A percentile compares a stretch with the other conserved stretches of the same genome.
Evolutionary conservation across 2,888 invertebrate genomes (phyloP).

Genomic region (Teinopalpus imperialis): DNA sequence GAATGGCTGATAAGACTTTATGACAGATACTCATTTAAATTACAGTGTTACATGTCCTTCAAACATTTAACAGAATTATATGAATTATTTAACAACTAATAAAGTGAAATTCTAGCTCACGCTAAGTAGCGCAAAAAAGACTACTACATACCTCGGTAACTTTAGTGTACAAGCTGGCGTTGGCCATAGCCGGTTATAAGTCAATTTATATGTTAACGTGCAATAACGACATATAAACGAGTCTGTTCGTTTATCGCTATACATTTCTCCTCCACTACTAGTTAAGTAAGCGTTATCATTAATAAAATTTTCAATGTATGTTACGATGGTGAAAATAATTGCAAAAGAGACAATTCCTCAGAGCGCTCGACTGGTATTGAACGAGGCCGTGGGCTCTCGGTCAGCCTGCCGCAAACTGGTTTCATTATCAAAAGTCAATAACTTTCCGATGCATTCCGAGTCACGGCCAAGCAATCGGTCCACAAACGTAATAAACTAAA

Average conservation of each 20-base stretch:
- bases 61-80: slow-evolving; percentile 4
- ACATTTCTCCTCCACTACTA: no score
- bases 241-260: slow-evolving; percentile 10
- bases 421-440: slow-evolving; percentile 82
- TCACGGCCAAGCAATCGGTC: slow-evolving; percentile 69
- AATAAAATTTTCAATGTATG: slow-evolving; percentile 53
- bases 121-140: slow-evolving; percentile 23
- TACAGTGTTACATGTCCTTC: neutral
- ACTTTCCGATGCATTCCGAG: slow-evolving; percentile 78
- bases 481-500: slow-evolving; percentile 56
- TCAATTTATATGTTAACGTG: slow-evolving; percentile 34
- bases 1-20: slow-evolving; percentile 9
- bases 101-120: slow-evolving; percentile 10
- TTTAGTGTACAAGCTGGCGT: slow-evolving; percentile 42
- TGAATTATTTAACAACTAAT: neutral
- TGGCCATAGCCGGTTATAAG: slow-evolving; percentile 52
- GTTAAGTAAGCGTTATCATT: no score
- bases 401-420: slow-evolving; percentile 75
- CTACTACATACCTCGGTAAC: slow-evolving; percentile 28
- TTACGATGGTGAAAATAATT: slow-evolving; percentile 37
- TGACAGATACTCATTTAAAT: slow-evolving; percentile 3
- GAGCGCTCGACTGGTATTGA: slow-evolving; percentile 65
- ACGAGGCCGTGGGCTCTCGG: slow-evolving; percentile 73
- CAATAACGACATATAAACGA: slow-evolving; percentile 31
- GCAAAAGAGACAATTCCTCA: slow-evolving; percentile 37